These are phyloP conservation scores for Penaeus japonicus DNA, from an alignment of 1,140 invertebrate species.

Conservation along the genomic window DNA sequence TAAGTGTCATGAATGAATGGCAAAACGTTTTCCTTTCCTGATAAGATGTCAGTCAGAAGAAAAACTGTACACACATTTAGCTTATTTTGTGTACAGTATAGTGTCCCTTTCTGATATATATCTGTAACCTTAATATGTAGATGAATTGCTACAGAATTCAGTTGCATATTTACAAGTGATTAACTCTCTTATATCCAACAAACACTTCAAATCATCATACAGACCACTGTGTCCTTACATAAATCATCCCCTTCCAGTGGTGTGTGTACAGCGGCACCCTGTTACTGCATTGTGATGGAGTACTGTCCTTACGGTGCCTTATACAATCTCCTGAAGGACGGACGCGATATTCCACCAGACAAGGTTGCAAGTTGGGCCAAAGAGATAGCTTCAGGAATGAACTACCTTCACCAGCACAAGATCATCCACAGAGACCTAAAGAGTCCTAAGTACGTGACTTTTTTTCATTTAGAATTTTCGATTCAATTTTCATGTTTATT, in stretches of 20 bases:
- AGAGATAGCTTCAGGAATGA: slow-evolving; percentile 95
- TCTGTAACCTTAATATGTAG: no score
- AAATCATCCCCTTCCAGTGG: slow-evolving; percentile 76
- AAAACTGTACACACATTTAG: no score
- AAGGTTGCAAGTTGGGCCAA: slow-evolving; percentile 91
- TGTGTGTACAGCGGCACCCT: slow-evolving; percentile 91
- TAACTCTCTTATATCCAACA: no score
- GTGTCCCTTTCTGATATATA: no score
- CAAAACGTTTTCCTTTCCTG: no score
- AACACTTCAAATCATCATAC: no score
- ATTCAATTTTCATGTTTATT: not conserved
- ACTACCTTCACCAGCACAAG: slow-evolving; percentile 94
- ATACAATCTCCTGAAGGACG: slow-evolving; percentile 86
- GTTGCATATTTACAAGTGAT: no score
- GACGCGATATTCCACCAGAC: slow-evolving; percentile 80
- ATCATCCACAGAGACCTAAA: slow-evolving; percentile 98
- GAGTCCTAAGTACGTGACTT: slow-evolving; percentile 86
- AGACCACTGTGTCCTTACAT: no score
- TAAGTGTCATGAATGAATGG: slow-evolving; percentile 64
- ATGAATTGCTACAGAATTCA: no score
- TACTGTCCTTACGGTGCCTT: slow-evolving; percentile 95
- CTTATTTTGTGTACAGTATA: no score
- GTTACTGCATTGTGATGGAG: slow-evolving; percentile 97
- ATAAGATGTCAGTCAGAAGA: no score
- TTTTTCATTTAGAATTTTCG: not conserved